Evolutionary conservation across 2,797 vertebrate species (phyloP), one percentile per base, ranked within the genome.

Genomic region (Cyclopterus lumpus): DNA sequence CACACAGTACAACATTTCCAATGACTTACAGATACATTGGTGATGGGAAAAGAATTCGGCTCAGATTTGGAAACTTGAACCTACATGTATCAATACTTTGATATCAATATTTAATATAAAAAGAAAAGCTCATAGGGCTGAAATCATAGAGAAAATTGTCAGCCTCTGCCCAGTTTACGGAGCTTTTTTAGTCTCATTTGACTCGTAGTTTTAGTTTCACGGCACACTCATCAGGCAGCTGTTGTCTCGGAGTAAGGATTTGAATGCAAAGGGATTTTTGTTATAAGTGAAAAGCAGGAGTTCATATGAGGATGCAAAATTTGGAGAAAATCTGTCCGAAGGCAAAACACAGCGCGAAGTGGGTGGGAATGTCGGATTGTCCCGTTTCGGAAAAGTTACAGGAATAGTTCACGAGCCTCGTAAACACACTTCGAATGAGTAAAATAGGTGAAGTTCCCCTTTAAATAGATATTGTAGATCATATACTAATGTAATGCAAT

Each of bases 161-260:
- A 12, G 0, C 20, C 1, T 34, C 54, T 8, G 34, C 0, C 15
- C 6, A 51, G 14, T 44, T 24, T 3, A 0, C 3, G 20, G n/a
- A 14, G 1, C 3, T 15, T 49, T 22, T 55, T 59, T 16, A 40
- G 14, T 2, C 14, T 38, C 9, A 4, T 49, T 30, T 28, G 9
- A 28, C 16, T 59, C 42, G n/a, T 8, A 8, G 11, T 65, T 55
- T 0, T 26, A 54, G 10, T 57, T 46, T 58, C 4, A 10, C 9
- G 8, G 11, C 1, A 55, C 14, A 38, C 40, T 16, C 40, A 16
- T 42, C 40, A 42, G 40, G 1, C 40, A 38, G 14, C 40, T 28
- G 26, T 51, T 28, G 26, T 18, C 6, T 30, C n/a, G n/a, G 2
- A 55, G 26, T 28, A 9, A 55, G 53, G 15, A 30, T 16, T 18